Evolutionary conservation across 2,888 invertebrate genomes (phyloP), one percentile per base, ranked within the genome.

Genomic region (Aphodius sticticus): DNA sequence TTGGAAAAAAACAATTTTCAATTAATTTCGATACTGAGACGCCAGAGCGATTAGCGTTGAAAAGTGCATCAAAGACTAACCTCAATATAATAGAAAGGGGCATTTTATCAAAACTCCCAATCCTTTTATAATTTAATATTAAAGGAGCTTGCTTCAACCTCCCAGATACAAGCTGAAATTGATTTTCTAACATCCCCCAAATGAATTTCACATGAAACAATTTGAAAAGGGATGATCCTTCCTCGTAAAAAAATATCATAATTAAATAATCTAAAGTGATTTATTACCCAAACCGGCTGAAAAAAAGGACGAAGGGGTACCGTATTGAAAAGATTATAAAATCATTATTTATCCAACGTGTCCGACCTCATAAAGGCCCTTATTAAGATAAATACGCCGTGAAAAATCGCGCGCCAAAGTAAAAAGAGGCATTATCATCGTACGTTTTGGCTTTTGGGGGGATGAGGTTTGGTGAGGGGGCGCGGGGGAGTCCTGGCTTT

Each of bases 241-340:
- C 53, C 53, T 12, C 53, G 9, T 9, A 12, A 53, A 53, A 53
- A 53, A 53, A 53, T 53, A 53, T 53, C 53, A 12, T 53, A 53
- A 53, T 53, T 53, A 53, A 53, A 53, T 53, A 53, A 53, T 53
- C 53, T 9, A 53, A 5, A 12, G 53, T 53, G 53, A 53, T 53
- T 53, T 53, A 53, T 53, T 7, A 53, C 9, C 9, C 12, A 1
- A 7, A 9, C 53, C 53, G 53, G 53, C 4, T 12, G 12, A 53
- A 53, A 53, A 53, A 53, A 53, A 12, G 12, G 53, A 53, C 7
- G 53, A 53, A 9, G 53, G 53, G 53, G 53, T 53, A 9, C 53
- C 7, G 74, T 72, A 76, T 38, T 78, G 77, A 78, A 78, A 72
- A 78, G 77, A 72, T 78, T 78, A 78, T 78, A 78, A 78, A 78